These are phyloP conservation scores for Drosophila phalerata DNA, from an alignment of 2,888 invertebrate species.

Conservation along the genomic window DNA sequence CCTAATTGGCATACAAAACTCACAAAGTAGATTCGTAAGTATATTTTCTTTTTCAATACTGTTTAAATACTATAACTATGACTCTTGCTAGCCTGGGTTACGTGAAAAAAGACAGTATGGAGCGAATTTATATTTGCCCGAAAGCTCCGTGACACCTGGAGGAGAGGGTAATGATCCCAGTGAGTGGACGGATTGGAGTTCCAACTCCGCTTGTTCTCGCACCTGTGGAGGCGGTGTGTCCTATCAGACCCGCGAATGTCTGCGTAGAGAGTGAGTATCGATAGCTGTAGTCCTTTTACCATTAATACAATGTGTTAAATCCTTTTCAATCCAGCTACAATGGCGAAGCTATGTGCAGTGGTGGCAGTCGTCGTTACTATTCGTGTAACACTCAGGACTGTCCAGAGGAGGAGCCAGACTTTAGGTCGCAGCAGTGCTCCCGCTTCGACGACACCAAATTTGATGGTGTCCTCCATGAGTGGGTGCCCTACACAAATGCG, in stretches of 20 bases:
- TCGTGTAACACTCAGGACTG: slow-evolving; percentile 97
- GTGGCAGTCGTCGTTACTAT: slow-evolving; percentile 93
- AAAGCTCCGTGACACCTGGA: slow-evolving; percentile 90
- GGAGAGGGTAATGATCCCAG: slow-evolving; percentile 88
- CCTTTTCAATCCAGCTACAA: slow-evolving; percentile 87
- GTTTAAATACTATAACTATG: not conserved
- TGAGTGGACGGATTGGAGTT: slow-evolving; percentile 94
- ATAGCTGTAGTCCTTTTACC: not conserved
- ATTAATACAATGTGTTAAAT: not conserved
- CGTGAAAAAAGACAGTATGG: slow-evolving; percentile 93
- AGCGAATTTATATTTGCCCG: slow-evolving; percentile 90
- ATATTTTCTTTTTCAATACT: not conserved
- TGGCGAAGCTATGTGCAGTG: slow-evolving; percentile 89
- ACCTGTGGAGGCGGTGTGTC: slow-evolving; percentile 97
- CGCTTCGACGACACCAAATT: slow-evolving; percentile 93
- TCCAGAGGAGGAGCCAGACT: slow-evolving; percentile 91
- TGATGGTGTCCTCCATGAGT: slow-evolving; percentile 93
- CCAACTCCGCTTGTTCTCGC: slow-evolving; percentile 93
- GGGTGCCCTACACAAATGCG: slow-evolving; percentile 95
- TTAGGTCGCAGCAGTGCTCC: slow-evolving; percentile 95
- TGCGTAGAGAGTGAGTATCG: slow-evolving; percentile 87
- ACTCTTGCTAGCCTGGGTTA: slow-evolving; percentile 87
- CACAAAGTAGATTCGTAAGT: slow-evolving; percentile 88
- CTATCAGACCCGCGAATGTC: slow-evolving; percentile 92
- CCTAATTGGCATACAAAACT: slow-evolving; percentile 86